Evolutionary conservation across 2,888 invertebrate species (phyloP), one percentile per base, ranked within the genome.

Genomic region (Drosophila gaucha): DNA sequence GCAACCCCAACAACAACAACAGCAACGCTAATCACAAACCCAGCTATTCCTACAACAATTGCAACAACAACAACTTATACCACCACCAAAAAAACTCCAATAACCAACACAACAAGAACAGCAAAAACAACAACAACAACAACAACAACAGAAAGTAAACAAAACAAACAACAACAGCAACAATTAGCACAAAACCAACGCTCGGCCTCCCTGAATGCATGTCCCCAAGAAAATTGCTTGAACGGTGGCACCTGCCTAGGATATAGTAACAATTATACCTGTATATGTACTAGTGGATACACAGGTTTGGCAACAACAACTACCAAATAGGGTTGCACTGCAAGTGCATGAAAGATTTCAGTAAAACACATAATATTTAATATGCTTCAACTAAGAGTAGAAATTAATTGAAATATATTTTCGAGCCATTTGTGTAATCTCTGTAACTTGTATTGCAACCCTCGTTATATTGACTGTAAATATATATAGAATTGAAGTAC

Each of bases 211-310:
- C 89, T 90, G 88, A 92, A 89, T 90, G 92, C 92, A 91, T 92
- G 92, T 78, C 87, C 91, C 77, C 88, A 89, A 82, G 90, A 91
- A 80, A 88, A 89, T 26, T 97, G 97, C 93, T 93, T 94, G 91
- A 95, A 96, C 92, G 93, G 92, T 78, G 96, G 95, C 80, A 95
- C 94, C 55, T 96, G 96, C 91, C 92, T 93, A 67, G 94, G 95
- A 90, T 92, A 91, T 51, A 93, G 93, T 69, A 94, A 94, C 72
- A 94, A 94, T 74, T 95, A 94, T 92, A 94, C 93, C 80, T 97
- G 97, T 93, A 91, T 92, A 73, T 97, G 97, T 92, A 93, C 93
- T 74, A 91, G 92, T 63, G 96, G 95, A 73, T 96, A 92, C 89
- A 93, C 93, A 91, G 96, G 95, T 94, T 91, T 90, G 91, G 83